Evolutionary conservation across 2,888 invertebrate species (phyloP).

Genomic region (Pyrrhia umbra): DNA sequence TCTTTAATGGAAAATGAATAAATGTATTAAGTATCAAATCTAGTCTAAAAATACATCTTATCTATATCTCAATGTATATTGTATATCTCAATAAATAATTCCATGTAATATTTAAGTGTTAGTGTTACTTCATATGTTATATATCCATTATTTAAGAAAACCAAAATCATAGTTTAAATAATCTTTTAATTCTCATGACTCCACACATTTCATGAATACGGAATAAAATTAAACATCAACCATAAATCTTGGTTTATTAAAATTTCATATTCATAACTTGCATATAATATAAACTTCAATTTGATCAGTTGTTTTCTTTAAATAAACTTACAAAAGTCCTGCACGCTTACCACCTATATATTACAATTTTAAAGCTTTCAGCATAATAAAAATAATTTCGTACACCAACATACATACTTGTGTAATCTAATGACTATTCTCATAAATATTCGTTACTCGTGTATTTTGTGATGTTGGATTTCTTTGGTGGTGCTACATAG

Average conservation of each 20-base stretch:
- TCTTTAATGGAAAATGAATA: slow-evolving; percentile 91
- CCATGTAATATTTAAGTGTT: slow-evolving; percentile 21
- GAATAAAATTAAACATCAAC: slow-evolving; percentile 79
- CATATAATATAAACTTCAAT: slow-evolving; percentile 87
- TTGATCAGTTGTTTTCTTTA: slow-evolving; percentile 85
- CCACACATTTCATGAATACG: slow-evolving; percentile 67
- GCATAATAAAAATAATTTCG: slow-evolving; percentile 87
- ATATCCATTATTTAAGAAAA: slow-evolving; percentile 61
- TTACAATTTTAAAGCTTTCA: slow-evolving; percentile 89
- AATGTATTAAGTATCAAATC: neutral
- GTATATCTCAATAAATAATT: slow-evolving; percentile 22
- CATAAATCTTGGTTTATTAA: slow-evolving; percentile 84
- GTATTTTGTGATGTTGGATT: slow-evolving; percentile 92
- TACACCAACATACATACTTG: slow-evolving; percentile 72
- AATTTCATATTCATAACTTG: slow-evolving; percentile 88
- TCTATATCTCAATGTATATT: neutral
- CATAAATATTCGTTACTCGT: slow-evolving; percentile 92
- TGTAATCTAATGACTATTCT: slow-evolving; percentile 77
- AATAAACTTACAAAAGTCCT: slow-evolving; percentile 89
- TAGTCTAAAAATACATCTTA: neutral
- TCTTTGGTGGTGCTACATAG: slow-evolving; percentile 88
- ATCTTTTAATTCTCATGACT: slow-evolving; percentile 71
- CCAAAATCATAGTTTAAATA: slow-evolving; percentile 66
- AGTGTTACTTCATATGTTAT: slow-evolving; percentile 34
- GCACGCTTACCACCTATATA: slow-evolving; percentile 88